Base-by-base conservation (phyloP, 2,113 vertebrate genomes). In the Leptodactylus fuscus region DNA sequence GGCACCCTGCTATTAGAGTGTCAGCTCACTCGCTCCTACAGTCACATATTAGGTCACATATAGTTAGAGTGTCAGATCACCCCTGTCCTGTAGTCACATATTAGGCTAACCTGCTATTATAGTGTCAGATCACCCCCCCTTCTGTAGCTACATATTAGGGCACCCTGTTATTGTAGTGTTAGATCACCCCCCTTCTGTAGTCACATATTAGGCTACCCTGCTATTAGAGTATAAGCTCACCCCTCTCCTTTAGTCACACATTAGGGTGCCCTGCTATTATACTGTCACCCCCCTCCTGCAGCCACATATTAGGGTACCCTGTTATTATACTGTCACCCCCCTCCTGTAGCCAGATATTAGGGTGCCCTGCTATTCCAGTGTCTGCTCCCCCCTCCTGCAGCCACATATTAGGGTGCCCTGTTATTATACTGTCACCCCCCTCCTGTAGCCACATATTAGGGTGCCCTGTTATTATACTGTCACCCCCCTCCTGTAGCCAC, bases 221-320 rank as follows among this genome's bases (percentile, higher is more conserved):
- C 41, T 44, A 1, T 20, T 60, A 27, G 55, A 60, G 6, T 27
- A 9, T 58, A 20, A 58, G 53, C 49, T 36, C 51, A n/a, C n/a
- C n/a, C n/a, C n/a, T n/a, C n/a, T n/a, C n/a, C n/a, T 80, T 20
- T 10, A 60, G 38, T 38, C 32, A 38, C 18, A 24, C 20, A 15
- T 29, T 8, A 49, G 6, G 12, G 12, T 8, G 15, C 2, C 12
- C 24, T 5, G n/a, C 16, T 24, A 53, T 41, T 55, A 29, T 48
- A 82, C 27, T 82, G 81, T 73, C 49, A 82, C 67, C 81, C 73
- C n/a, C n/a, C n/a, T n/a, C n/a, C 81, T 73, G 48, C 13, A 41
- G 81, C n/a, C 5, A 29, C 5, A 20, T 6, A 74, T 27, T 58
- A n/a, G 67, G 4, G 20, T 18, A 29, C 16, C 18, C 73, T 77